Evolutionary conservation across 2,113 vertebrate genomes (phyloP).

Genomic region (Halcyon senegalensis): DNA sequence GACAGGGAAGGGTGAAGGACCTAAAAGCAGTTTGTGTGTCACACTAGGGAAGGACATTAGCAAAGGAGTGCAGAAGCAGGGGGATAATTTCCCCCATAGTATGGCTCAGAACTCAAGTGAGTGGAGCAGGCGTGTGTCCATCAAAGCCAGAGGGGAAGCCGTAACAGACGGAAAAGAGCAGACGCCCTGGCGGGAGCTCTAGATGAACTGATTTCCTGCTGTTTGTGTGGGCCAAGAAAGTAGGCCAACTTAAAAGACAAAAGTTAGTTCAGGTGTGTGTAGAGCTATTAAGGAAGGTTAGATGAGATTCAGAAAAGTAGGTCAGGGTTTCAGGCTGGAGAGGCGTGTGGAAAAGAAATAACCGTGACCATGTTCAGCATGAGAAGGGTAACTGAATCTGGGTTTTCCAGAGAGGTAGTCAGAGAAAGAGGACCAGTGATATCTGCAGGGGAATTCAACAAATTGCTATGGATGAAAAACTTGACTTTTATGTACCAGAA

Average conservation of each 20-base stretch:
- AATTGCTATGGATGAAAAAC: neutral
- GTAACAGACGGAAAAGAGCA: neutral
- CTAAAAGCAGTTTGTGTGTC: neutral
- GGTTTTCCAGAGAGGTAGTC: rapidly evolving
- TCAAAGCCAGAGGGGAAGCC: neutral
- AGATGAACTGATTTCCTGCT: neutral
- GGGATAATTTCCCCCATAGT: neutral
- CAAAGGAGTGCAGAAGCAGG: neutral
- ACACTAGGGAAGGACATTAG: neutral
- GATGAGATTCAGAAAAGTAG: neutral
- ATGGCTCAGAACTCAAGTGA: neutral
- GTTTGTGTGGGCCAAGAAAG: neutral
- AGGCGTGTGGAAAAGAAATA: neutral
- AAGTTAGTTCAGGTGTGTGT: neutral
- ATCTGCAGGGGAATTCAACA: neutral
- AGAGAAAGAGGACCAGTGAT: neutral
- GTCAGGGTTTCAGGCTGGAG: neutral
- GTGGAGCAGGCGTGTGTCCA: neutral
- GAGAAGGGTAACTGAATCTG: neutral
- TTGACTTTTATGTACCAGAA: neutral
- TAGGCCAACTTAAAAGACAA: neutral
- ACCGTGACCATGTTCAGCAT: neutral
- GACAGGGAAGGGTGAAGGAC: neutral
- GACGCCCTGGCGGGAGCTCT: rapidly evolving
- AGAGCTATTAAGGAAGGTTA: neutral